Base-by-base conservation (phyloP, 2,797 vertebrate genomes). In the Squalus acanthias region DNA sequence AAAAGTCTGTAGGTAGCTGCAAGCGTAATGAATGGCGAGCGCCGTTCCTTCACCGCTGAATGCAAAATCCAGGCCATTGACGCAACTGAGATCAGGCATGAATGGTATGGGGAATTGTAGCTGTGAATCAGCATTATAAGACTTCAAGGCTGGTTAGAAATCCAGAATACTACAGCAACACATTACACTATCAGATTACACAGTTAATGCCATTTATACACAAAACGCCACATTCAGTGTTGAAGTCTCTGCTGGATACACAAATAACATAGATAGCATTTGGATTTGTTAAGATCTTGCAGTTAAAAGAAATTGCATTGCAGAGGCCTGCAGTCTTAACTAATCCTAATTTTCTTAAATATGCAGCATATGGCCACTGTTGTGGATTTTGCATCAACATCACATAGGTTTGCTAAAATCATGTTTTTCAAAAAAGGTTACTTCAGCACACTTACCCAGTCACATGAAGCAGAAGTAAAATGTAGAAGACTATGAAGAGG, bases 401-500 rank as follows among this genome's bases (percentile, higher is more conserved):
- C 2, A n/a, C 17, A 67, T 46, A 0, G 29, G n/a, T 22, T 89
- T 67, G 17, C 63, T 93, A n/a, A 92, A 65, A 92, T 17, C 0
- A 46, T 63, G 9, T 63, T 33, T 65, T 24, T 53, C 46, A 10
- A 33, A 95, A 57, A 60, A 95, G 15, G 5, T 76, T 76, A 57
- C 29, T 95, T 95, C 26, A 76, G 74, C 46, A 57, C 96, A 98
- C 99, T 97, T 98, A 99, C 99, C 99, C 99, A n/a, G 98, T 98
- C 97, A 99, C 99, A 97, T 99, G 99, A 96, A 99, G 97, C 98
- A 99, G 98, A 96, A 99, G 98, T 97, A 99, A 98, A 97, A 99
- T 97, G 97, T 99, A 99, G 98, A 99, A 99, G 96, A 99, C 97
- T 97, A 99, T 99, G 98, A 99, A 99, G 97, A 99, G 99, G 97